A percentile compares a stretch with the other conserved stretches of the same genome.
Evolutionary conservation across 1,140 invertebrate genomes (phyloP).

Genomic region (Drosophila lini): DNA sequence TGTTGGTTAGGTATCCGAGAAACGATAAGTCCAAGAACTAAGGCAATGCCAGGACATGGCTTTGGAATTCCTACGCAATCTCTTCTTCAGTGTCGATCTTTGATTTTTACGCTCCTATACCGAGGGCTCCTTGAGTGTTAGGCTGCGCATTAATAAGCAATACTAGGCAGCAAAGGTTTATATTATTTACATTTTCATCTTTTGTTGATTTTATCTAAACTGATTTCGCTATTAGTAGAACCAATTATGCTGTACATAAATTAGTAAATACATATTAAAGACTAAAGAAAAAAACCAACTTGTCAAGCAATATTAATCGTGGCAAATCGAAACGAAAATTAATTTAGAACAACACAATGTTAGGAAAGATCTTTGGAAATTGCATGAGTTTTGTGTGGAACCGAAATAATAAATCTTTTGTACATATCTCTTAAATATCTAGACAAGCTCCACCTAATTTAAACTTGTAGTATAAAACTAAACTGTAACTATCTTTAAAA

Average conservation of each 20-base stretch:
- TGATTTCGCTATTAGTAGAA: slow-evolving; percentile 15
- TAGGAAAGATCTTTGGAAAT: slow-evolving; percentile 26
- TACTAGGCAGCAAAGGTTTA: slow-evolving; percentile 47
- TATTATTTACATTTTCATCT: slow-evolving; percentile 60
- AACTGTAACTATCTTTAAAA: background rate
- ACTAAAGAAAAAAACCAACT: slow-evolving; percentile 12
- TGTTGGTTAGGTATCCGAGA: slow-evolving; percentile 1
- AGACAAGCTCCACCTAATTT: slow-evolving; percentile 5
- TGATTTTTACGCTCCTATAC: background rate
- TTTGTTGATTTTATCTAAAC: slow-evolving; percentile 10
- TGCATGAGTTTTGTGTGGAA: slow-evolving; percentile 18
- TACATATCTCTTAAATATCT: slow-evolving; percentile 13
- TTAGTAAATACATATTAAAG: slow-evolving; percentile 7
- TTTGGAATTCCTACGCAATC: background rate
- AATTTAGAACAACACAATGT: slow-evolving; percentile 57
- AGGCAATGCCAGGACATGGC: background rate
- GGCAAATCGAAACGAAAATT: slow-evolving; percentile 46
- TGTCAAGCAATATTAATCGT: slow-evolving; percentile 20
- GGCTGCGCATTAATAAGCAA: slow-evolving; percentile 75
- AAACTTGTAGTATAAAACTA: background rate
- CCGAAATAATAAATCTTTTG: slow-evolving; percentile 2
- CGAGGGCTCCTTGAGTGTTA: slow-evolving; percentile 26
- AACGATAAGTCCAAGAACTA: background rate
- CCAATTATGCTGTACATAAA: slow-evolving; percentile 24
- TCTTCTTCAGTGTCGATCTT: slow-evolving; percentile 3